Conservation (phyloP, 2,113 vertebrate genomes). For the Phocoena phocoena region DNA sequence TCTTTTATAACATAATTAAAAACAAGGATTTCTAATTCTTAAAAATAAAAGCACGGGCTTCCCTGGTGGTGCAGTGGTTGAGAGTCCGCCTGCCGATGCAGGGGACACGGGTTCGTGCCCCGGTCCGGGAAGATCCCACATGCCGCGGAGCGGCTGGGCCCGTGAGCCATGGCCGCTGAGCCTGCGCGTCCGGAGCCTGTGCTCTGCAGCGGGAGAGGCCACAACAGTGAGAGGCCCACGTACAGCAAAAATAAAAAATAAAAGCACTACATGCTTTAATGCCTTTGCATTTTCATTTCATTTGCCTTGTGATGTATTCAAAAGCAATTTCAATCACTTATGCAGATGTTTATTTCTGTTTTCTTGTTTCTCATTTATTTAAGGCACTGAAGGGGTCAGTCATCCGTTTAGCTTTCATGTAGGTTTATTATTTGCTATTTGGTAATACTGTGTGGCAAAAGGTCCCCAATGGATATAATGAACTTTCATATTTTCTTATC, state of each 20-base stretch:
- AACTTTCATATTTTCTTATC: not conserved
- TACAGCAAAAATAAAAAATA: not conserved
- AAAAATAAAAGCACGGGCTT: not conserved
- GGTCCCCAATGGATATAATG: not conserved
- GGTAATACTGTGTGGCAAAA: not conserved
- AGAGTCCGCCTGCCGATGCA: too few species aligned
- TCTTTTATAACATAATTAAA: not conserved
- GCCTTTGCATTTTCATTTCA: not conserved
- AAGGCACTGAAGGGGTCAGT: not conserved
- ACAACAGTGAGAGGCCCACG: too few species aligned
- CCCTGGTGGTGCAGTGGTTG: too few species aligned
- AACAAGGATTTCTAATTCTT: not conserved
- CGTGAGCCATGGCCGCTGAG: too few species aligned
- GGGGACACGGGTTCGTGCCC: too few species aligned
- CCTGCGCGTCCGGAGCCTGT: too few species aligned
- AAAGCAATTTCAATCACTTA: conserved; percentile 37
- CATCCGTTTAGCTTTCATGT: not conserved
- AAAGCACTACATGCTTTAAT: not conserved
- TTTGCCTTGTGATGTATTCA: not conserved
- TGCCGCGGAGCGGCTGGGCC: too few species aligned
- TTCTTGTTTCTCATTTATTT: conserved; percentile 43
- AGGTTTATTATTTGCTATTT: not conserved
- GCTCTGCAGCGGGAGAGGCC: too few species aligned
- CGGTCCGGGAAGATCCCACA: too few species aligned
- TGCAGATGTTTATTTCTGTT: not conserved